Evolutionary conservation across 2,113 vertebrate genomes (phyloP), one percentile per base, ranked within the genome.

Genomic region (Pteropus alecto): DNA sequence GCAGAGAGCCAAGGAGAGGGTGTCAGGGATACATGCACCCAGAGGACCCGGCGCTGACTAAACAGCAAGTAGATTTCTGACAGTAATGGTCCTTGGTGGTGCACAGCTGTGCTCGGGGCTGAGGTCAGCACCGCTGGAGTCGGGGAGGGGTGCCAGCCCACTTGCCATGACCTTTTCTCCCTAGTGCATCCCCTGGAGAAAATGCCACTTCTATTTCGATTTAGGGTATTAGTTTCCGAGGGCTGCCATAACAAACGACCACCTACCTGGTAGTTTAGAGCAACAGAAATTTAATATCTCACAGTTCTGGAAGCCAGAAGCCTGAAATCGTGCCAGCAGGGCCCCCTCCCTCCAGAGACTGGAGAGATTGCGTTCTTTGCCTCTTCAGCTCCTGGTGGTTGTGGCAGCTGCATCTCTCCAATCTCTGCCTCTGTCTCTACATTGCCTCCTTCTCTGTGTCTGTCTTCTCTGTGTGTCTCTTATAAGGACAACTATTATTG

Each of bases 11-110:
- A 26, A 88, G 90, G 51, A 48, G 41, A 71, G 5, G 3, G 21
- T 82, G 41, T 30, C 0, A 0, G 61, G 65, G 21, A 30, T 6
- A 3, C 12, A 1, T 0, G 18, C 5, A 12, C 22, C 30, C 65
- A 33, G 56, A 78, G 67, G 79, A 8, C 65, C 70, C 2, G 48
- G 78, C 38, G 9, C 86, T 35, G 14, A 30, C 19, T 33, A 60
- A 21, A 68, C 43, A 41, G 41, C 35, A 43, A 8, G 60, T 21
- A 1, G 2, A 4, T 30, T 73, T 71, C 84, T 76, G 35, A 68
- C 7, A 10, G 0, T 19, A 7, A 13, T 1, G 22, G 15, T 70
- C 67, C 54, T 28, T 14, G 43, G 33, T 67, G 6, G 6, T 38
- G 22, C 46, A 11, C 38, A 28, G 71, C 82, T 68, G 81, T 56